Conservation (phyloP, 2,797 vertebrate species). For the Avahi laniger region DNA sequence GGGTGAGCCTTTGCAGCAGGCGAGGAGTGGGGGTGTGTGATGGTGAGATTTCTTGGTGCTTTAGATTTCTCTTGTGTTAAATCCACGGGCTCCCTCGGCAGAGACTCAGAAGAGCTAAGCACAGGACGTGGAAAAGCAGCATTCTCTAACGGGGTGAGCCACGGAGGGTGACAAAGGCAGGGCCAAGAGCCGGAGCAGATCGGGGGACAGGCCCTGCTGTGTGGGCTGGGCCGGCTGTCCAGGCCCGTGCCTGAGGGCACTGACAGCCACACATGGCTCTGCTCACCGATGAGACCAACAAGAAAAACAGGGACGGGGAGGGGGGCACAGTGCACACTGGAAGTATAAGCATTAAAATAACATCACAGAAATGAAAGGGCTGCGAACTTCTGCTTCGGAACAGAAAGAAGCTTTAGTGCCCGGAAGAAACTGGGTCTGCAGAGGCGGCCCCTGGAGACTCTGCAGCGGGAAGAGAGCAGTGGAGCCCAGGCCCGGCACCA, state of each 20-base stretch:
- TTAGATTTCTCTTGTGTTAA: background rate
- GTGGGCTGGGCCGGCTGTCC: fast-evolving
- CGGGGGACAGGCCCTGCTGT: background rate
- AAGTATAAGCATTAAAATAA: no score
- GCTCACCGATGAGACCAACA: fast-evolving
- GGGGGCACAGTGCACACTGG: background rate
- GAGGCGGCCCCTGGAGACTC: background rate
- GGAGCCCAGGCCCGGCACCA: background rate
- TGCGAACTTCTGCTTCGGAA: no score
- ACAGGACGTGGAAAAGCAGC: fast-evolving
- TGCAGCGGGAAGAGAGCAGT: fast-evolving
- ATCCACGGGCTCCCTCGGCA: background rate
- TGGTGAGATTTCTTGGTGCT: background rate
- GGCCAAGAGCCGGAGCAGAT: background rate
- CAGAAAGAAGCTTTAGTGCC: background rate
- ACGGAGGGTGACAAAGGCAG: fast-evolving
- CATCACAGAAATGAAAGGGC: fast-evolving
- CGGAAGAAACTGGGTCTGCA: no score
- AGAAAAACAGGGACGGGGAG: background rate
- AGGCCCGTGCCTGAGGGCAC: fast-evolving
- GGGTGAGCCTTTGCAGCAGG: no score
- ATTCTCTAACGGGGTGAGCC: background rate
- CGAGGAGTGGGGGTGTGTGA: fast-evolving
- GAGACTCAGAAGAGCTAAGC: background rate
- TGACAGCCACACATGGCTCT: fast-evolving